Evolutionary conservation across 2,113 vertebrate genomes (phyloP).

Genomic region (Coracopsis vasa): DNA sequence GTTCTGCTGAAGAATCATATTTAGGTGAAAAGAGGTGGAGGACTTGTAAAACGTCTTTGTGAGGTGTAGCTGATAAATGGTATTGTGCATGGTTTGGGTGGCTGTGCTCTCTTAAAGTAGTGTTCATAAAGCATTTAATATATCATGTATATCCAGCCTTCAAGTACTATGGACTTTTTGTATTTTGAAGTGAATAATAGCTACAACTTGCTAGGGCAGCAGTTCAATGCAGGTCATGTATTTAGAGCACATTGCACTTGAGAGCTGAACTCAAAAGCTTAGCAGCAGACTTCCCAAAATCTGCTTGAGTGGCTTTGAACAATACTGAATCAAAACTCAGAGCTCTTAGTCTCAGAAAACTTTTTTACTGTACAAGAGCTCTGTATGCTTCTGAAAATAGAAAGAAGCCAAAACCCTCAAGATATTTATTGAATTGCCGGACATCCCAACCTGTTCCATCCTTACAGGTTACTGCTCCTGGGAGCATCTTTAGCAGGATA

Average conservation of each 20-base stretch:
- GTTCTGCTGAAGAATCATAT: background rate
- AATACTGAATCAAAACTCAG: constrained; percentile 31
- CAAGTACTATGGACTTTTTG: constrained; percentile 27
- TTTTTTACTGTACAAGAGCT: background rate
- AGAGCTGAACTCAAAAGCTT: constrained; percentile 65
- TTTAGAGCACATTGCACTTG: constrained; percentile 45
- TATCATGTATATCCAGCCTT: constrained; percentile 48
- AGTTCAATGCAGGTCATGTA: constrained; percentile 50
- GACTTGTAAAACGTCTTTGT: background rate
- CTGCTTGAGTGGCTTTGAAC: constrained; percentile 63
- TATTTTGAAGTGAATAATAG: constrained; percentile 63
- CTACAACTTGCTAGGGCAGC: constrained; percentile 45
- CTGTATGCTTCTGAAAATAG: background rate
- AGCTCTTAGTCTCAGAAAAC: background rate
- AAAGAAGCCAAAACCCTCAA: background rate
- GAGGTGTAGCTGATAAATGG: constrained; percentile 25
- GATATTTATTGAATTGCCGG: background rate
- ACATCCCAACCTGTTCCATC: background rate
- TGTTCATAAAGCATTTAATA: constrained; percentile 26
- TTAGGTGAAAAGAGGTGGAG: background rate
- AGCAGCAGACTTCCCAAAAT: constrained; percentile 58
- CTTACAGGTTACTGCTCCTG: background rate
- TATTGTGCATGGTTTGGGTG: background rate
- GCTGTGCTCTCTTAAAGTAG: background rate
- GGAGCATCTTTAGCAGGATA: background rate